Evolutionary conservation across 2,888 invertebrate species (phyloP), one percentile per base, ranked within the genome.

Genomic region (Chesias legatella): DNA sequence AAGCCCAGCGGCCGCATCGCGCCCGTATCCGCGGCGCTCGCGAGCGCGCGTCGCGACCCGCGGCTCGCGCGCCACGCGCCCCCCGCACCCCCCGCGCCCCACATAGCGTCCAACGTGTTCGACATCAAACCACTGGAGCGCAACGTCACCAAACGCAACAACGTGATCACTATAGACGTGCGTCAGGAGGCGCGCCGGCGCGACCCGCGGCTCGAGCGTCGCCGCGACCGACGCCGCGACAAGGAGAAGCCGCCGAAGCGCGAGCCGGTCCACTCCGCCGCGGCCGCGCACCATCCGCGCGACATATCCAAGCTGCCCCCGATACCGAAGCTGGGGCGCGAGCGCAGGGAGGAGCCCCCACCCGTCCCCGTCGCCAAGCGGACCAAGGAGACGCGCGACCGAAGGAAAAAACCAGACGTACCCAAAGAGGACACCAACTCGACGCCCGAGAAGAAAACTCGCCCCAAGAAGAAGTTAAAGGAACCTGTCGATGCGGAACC

Each of bases 141-240:
- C 39, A n/a, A n/a, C n/a, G 69, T 78, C 58, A 76, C 73, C 35
- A 85, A 86, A 37, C 73, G 84, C 44, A 83, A 79, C 31, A 84
- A 85, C 70, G 84, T 80, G 46, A 81, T 86, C 63, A 86, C 84
- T n/a, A 81, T 85, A 20, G 86, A 86, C 66, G 86, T 86, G 5
- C 55, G 68, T 0, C 67, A 67, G 4, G 75, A 71, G 27, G 58
- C 47, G 39, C 13, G 63, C 2, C 60, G 62, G 17, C 58, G 66
- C 32, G 70, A 65, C 43, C 63, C 75, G 8, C 48, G 61, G 1
- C 57, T 64, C 29, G 58, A 62, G 23, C 56, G 53, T 24, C 57
- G 56, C 27, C 58, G 58, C 6, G 53, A 55, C 26, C 49, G 56
- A 30, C 57, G 63, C 9, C 55, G 55, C 10, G 38, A 22, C 27